Base-by-base conservation (phyloP, 2,113 vertebrate genomes). In the Tachysurus vachellii region DNA sequence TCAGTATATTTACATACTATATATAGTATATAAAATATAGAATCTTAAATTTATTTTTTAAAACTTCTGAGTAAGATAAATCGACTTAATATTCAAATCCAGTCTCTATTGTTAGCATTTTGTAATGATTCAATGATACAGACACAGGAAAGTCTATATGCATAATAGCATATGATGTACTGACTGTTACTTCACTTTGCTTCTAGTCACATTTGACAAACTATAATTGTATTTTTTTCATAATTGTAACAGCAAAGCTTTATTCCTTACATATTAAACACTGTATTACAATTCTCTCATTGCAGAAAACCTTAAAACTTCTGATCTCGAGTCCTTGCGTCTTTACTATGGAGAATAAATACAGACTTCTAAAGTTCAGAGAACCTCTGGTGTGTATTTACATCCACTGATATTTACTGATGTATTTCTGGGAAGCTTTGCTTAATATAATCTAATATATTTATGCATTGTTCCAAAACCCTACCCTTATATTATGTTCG, bases 271-370 rank as follows among this genome's bases (percentile, higher is more conserved):
- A 19, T 36, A 53, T 23, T 23, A 68, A 83, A 7, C 21, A 66
- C 50, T 85, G 31, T 31, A 26, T 42, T 3, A 42, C 0, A 61
- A 80, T 83, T 57, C 10, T 31, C 66, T 47, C 54, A 2, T 84
- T 88, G 26, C 79, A 90, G 89, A 0, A 28, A 8, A 81, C 31
- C 9, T 21, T 89, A 16, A 19, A 13, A 9, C 71, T 47, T 61
- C 62, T 88, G 0, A 66, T 26, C 36, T 75, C 68, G 50, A 17
- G 42, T 81, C 84, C 87, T 28, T 87, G 86, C 80, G 87, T 92
- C 87, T 91, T 91, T 80, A 85, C 87, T 86, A 87, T 90, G 83
- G 88, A 91, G 26, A 86, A 85, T 19, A 92, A 92, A 85, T 90
- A 81, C 71, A 61, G 54, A 17, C 17, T 50, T 66, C 31, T 89